Evolutionary conservation across 2,888 invertebrate genomes (phyloP).

Genomic region (Drosophila yooni): DNA sequence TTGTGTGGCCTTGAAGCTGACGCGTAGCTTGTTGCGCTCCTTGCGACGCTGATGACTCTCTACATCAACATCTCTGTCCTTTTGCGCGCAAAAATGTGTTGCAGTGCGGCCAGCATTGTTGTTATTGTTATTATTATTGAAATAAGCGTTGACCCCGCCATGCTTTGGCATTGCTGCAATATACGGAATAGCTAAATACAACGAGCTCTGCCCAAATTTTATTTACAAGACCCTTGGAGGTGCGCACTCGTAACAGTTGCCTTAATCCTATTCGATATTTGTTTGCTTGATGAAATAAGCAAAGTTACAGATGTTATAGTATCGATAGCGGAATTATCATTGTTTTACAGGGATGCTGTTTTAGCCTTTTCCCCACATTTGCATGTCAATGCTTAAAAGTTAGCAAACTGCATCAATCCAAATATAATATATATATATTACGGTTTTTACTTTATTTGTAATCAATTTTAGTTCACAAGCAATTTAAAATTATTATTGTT

Average conservation of each 20-base stretch:
- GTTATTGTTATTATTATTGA: not conserved
- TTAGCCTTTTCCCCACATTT: not conserved
- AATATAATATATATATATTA: not conserved
- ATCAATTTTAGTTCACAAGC: not conserved
- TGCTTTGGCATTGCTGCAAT: slow-evolving; percentile 1
- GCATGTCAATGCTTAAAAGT: not conserved
- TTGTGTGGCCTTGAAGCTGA: slow-evolving; percentile 83
- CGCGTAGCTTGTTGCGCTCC: slow-evolving; percentile 80
- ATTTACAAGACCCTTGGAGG: not conserved
- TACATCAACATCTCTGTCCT: slow-evolving; percentile 66
- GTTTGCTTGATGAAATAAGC: not conserved
- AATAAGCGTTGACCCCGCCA: not conserved
- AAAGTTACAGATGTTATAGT: not conserved
- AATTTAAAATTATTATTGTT: not conserved
- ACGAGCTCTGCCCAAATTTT: not conserved
- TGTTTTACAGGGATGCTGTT: not conserved
- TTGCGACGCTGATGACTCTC: slow-evolving; percentile 75
- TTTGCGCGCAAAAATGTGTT: slow-evolving; percentile 72
- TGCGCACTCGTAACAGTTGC: not conserved
- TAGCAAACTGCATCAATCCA: not conserved
- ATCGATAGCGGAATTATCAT: not conserved
- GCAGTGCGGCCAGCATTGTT: slow-evolving; percentile 50
- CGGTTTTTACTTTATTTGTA: not conserved
- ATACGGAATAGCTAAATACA: not conserved
- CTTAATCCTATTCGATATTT: not conserved